Percentiles rank a stretch among this genome's conserved stretches.
Conservation (phyloP, 2,888 invertebrate species). For the Oasisia sp. region DNA sequence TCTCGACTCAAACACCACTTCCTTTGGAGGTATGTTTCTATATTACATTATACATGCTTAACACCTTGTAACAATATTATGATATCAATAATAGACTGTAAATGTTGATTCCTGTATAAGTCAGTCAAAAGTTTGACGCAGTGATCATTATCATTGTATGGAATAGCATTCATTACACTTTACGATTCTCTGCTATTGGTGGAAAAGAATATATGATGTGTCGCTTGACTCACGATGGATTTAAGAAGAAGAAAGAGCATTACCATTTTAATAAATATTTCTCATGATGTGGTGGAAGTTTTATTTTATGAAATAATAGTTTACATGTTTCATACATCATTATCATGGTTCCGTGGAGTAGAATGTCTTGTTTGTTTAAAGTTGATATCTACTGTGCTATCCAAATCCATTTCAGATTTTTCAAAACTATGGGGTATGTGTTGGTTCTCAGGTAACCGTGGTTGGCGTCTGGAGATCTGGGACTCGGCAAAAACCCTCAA, state of each 20-base stretch:
- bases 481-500: not conserved
- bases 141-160: not conserved
- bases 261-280: no score
- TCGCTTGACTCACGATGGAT: no score
- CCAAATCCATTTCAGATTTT: not conserved
- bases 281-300: no score
- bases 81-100: not conserved
- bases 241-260: no score
- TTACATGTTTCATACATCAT: not conserved
- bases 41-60: not conserved
- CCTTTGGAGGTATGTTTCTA: not conserved
- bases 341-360: not conserved
- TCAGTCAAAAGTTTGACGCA: not conserved
- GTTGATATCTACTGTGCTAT: not conserved
- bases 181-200: no score
- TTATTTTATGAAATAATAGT: not conserved
- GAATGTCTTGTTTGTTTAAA: not conserved
- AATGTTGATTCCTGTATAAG: not conserved
- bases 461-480: conserved; percentile 17
- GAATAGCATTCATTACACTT: not conserved
- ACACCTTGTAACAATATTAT: no score
- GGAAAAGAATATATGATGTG: no score
- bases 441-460: conserved; percentile 17
- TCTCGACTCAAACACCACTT: not conserved
- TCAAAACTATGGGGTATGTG: not conserved